These are phyloP conservation scores for Nemotelus pantherinus DNA, from an alignment of 2,888 invertebrate genomes.

Conservation along the genomic window DNA sequence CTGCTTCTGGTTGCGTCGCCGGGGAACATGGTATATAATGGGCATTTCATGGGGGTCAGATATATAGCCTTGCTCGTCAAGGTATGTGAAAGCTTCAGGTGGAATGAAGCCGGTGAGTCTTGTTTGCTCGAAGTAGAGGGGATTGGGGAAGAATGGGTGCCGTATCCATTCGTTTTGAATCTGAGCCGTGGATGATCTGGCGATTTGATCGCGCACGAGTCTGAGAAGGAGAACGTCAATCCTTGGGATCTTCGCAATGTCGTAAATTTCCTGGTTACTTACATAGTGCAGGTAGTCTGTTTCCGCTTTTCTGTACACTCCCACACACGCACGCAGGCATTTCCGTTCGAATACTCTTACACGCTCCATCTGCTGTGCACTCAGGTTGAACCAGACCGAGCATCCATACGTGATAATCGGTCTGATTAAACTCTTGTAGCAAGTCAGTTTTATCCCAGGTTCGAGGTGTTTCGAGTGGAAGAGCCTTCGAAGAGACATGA, in stretches of 20 bases:
- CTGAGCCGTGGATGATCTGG: not conserved
- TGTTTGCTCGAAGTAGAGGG: not conserved
- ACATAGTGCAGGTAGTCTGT: conserved; percentile 1
- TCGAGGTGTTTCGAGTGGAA: conserved; percentile 11
- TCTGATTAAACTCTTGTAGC: conserved; percentile 15
- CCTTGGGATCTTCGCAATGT: conserved; percentile 4
- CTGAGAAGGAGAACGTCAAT: not conserved
- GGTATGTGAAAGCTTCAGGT: conserved; percentile 33
- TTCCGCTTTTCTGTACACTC: conserved; percentile 22
- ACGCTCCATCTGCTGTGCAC: conserved; percentile 23
- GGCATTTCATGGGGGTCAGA: not conserved
- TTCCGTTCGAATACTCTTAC: conserved; percentile 24
- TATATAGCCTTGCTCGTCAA: not conserved
- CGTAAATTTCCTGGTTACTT: conserved; percentile 3
- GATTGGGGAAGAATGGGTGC: conserved; percentile 5
- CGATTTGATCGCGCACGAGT: conserved; percentile 15
- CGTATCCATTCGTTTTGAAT: conserved; percentile 14
- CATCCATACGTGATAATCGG: conserved; percentile 33
- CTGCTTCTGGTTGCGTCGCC: conserved; percentile 4
- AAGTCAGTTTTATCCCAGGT: not conserved
- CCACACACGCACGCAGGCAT: conserved; percentile 11
- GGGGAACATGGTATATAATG: conserved; percentile 1
- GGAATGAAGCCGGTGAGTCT: conserved; percentile 25
- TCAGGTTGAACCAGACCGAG: conserved; percentile 34
- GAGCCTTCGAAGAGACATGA: conserved; percentile 5